These are phyloP conservation scores for Heteromyza rotundicornis DNA, from an alignment of 2,888 invertebrate genomes.

Conservation along the genomic window DNA sequence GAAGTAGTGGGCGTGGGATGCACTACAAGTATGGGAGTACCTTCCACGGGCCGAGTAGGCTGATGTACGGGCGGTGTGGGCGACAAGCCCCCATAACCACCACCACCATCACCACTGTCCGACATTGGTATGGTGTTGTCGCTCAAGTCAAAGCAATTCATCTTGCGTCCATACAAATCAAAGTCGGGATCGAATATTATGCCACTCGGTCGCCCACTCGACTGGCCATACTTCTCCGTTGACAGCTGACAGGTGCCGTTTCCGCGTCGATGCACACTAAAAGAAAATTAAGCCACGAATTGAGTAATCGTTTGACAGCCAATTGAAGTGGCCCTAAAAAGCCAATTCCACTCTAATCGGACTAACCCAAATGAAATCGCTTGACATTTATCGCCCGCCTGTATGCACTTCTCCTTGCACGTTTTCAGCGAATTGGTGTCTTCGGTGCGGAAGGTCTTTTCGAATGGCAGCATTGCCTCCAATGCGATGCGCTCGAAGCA, in stretches of 20 bases:
- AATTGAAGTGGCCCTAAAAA: not conserved
- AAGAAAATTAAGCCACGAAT: constrained; percentile 17
- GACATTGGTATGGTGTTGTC: constrained; percentile 52
- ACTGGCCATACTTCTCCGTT: constrained; percentile 62
- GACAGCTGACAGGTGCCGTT: constrained; percentile 70
- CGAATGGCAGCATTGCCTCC: constrained; percentile 68
- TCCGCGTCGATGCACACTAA: constrained; percentile 68
- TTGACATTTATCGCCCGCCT: constrained; percentile 69
- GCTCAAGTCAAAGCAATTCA: constrained; percentile 63
- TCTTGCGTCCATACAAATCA: constrained; percentile 68
- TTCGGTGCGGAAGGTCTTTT: constrained; percentile 69
- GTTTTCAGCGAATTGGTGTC: constrained; percentile 68
- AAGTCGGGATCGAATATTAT: constrained; percentile 68
- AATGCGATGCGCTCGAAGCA: constrained; percentile 72
- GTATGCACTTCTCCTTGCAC: constrained; percentile 71
- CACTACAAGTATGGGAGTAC: constrained; percentile 49
- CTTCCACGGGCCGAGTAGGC: constrained; percentile 47
- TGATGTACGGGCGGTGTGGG: constrained; percentile 44
- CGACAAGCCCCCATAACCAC: constrained; percentile 26
- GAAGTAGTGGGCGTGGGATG: constrained; percentile 47
- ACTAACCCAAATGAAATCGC: constrained; percentile 71
- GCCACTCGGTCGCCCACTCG: constrained; percentile 64
- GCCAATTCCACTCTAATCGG: constrained; percentile 17
- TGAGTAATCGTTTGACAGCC: constrained; percentile 37
- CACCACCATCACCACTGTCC: constrained; percentile 17